phyloP scores from a whole-genome alignment of 2,797 vertebrate species.

The Rhabdomys pumilio region DNA sequence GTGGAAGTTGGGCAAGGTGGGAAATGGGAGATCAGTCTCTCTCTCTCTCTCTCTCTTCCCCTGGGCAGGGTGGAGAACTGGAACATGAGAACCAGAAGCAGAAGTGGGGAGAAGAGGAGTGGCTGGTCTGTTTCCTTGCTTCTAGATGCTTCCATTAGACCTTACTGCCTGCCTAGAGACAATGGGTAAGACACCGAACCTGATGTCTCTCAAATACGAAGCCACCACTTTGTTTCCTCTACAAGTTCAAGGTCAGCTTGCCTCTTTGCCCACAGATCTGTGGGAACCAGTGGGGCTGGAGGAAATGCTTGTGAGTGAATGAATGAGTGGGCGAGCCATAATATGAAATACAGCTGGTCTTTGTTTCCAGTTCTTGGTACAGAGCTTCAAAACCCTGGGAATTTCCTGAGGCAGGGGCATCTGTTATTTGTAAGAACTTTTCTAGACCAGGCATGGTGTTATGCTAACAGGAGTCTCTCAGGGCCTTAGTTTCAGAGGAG shows the following conservation, averaged over 20 bases:
- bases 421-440: background rate
- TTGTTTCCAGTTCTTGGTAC: background rate
- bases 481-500: background rate
- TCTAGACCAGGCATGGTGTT: background rate
- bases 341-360: background rate
- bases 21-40: background rate
- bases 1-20: background rate
- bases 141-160: background rate
- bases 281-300: background rate
- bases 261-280: background rate
- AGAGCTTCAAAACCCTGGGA: constrained; percentile 2
- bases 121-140: too few species aligned
- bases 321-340: background rate
- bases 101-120: background rate
- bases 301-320: background rate
- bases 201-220: background rate
- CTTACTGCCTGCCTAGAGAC: background rate
- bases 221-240: background rate
- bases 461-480: background rate
- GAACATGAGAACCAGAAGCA: background rate
- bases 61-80: background rate
- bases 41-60: background rate
- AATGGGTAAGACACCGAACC: background rate
- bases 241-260: background rate
- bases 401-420: constrained; percentile 32